Percentiles rank a stretch among this genome's conserved stretches.
Evolutionary conservation across 1,140 invertebrate species (phyloP).

Genomic region (Caerostris darwini): DNA sequence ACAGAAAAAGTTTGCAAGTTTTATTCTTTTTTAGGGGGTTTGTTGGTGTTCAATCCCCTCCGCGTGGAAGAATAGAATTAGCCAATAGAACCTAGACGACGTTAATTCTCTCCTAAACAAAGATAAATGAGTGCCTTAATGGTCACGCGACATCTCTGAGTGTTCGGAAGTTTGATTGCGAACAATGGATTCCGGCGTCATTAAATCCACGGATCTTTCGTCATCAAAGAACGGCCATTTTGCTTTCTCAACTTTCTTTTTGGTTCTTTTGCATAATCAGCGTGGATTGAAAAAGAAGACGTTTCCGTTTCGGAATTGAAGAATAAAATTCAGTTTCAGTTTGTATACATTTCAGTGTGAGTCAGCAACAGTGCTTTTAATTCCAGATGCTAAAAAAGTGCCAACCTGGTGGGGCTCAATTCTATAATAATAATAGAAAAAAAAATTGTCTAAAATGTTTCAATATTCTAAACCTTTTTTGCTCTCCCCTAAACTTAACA

Average conservation of each 20-base stretch:
- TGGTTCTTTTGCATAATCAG: neutral
- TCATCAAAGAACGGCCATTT: neutral
- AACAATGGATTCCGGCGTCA: constrained; percentile 41
- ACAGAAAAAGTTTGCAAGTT: neutral
- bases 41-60: neutral
- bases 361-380: neutral
- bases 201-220: constrained; percentile 31
- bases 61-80: neutral
- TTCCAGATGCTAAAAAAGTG: no score
- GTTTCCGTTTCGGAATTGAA: neutral
- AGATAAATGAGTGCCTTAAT: constrained; percentile 50
- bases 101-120: constrained; percentile 41
- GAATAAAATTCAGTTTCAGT: neutral
- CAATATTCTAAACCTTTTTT: no score
- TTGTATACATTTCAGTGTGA: neutral
- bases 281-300: neutral
- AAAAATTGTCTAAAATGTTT: neutral
- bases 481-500: no score
- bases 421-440: neutral
- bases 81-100: constrained; percentile 42
- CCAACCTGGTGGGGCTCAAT: no score
- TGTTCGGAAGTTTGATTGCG: constrained; percentile 50
- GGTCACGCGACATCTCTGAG: constrained; percentile 21
- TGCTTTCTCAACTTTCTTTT: neutral
- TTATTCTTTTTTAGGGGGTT: neutral